Base-by-base conservation (phyloP, 1,140 invertebrate species). In the Belonocnema kinseyi region DNA sequence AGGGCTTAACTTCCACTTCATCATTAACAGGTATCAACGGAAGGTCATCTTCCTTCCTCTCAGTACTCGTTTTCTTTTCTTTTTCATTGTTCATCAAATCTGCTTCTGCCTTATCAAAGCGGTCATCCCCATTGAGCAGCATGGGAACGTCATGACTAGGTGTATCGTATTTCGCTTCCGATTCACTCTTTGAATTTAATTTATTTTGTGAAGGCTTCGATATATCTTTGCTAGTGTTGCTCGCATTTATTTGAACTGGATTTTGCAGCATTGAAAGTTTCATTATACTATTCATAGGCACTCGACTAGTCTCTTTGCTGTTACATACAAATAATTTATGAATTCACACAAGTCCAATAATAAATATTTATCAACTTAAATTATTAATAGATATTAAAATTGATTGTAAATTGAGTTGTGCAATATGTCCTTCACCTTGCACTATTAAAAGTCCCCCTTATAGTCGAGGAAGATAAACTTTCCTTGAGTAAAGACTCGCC, bases 401-500 rank as follows among this genome's bases (percentile, higher is more conserved):
- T 46, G 40, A 56, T 12, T 56, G 10, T 12, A 56, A 56, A 56
- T 56, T 17, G 16, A 3, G 16, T 46, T 72, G 17, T 72, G 75
- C 80, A 74, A 81, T 82, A 76, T 80, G 78, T 11, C 11, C 77
- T 74, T 72, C 66, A 80, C 79, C 77, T 87, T 80, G 61, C 77
- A 80, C 80, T 82, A 56, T 80, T 77, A 13, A 80, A 81, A 76
- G 84, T 91, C 85, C 87, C 87, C 85, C 88, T 93, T 74, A 93
- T 90, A 76, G 86, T 86, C 46, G 92, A 90, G 11, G 92, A 85
- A 26, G 94, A 93, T 82, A 96, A 89, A 82, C 93, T 95, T 90
- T 95, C 93, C 88, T 96, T 95, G 52, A 97, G 89, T 33, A 97
- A 89, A 82, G 93, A 92, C 88, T 96, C 93, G 21, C 96, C 94